Percentiles rank a stretch among this genome's conserved stretches.
phyloP scores from a whole-genome alignment of 64 coral and sea anemone genomes.

The Porites lutea region DNA sequence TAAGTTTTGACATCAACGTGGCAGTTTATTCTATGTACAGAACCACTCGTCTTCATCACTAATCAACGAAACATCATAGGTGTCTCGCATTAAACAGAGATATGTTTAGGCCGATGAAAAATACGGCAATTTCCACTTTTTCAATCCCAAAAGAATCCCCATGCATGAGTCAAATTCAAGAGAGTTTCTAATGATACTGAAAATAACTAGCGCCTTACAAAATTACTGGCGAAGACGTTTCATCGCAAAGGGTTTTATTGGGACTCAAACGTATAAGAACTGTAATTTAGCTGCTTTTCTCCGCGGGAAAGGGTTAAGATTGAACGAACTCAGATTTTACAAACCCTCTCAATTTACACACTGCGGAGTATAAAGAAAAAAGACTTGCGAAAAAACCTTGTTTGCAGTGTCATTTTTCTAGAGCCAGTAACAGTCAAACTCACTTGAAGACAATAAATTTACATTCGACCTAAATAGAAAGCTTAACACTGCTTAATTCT shows the following conservation, averaged over 20 bases:
- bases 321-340: neutral
- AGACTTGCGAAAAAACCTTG: neutral
- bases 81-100: neutral
- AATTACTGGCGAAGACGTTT: no score
- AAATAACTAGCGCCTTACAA: no score
- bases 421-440: neutral
- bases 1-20: slow-evolving; percentile 10
- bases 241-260: no score
- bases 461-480: neutral
- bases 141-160: no score
- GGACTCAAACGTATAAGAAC: neutral
- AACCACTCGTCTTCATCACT: neutral
- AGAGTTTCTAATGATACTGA: no score
- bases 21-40: neutral
- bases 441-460: neutral
- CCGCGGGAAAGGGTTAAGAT: no score
- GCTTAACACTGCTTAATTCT: neutral
- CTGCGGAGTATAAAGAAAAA: no score
- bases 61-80: neutral
- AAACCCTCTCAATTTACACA: no score
- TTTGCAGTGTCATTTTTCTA: neutral
- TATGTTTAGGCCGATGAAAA: neutral
- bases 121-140: neutral
- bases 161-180: no score
- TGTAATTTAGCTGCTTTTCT: no score